Base-by-base conservation (phyloP, 2,797 vertebrate genomes). In the Lutjanus argentimaculatus region DNA sequence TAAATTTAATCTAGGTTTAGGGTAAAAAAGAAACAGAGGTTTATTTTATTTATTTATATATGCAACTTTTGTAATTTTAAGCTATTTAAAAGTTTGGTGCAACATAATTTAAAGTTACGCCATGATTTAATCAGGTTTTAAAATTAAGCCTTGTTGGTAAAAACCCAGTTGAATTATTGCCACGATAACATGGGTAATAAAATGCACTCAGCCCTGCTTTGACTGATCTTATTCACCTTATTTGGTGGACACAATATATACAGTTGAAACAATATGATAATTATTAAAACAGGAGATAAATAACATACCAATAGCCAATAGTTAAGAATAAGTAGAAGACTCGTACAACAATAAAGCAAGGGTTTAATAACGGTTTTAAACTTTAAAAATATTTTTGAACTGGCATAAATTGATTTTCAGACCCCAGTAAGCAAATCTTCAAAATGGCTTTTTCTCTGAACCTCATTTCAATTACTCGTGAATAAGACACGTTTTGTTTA, bases 401-500 rank as follows among this genome's bases (percentile, higher is more conserved):
- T 36, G 30, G 30, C 30, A 36, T 36, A 36, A 36, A 36, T 36
- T 36, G 30, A 36, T 36, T 36, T 36, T 36, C 30, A 36, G 30
- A 36, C 6, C 30, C 30, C 6, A 36, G 6, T 36, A 36, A 36
- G 16, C 56, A 62, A 22, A 67, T 15, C 21, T 21, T 48, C 19
- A 62, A 64, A 51, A 73, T 12, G 5, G 0, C 11, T 49, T 56
- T 68, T 86, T 64, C 67, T 45, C 61, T 30, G 7, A 79, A 76
- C 45, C 1, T 11, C 45, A 36, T 58, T 42, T 74, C 12, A 80
- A 3, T 72, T 59, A 52, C 0, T 49, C 17, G n/a, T n/a, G 11
- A 82, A 66, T 25, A 52, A 79, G 43, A 68, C 45, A 70, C 64
- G 66, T 79, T 84, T 71, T 64, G 17, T 64, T 67, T 36, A 3